Percentiles rank a stretch among this genome's conserved stretches.
Evolutionary conservation across 2,797 vertebrate genomes (phyloP).

Genomic region (Diglossa cyanea): DNA sequence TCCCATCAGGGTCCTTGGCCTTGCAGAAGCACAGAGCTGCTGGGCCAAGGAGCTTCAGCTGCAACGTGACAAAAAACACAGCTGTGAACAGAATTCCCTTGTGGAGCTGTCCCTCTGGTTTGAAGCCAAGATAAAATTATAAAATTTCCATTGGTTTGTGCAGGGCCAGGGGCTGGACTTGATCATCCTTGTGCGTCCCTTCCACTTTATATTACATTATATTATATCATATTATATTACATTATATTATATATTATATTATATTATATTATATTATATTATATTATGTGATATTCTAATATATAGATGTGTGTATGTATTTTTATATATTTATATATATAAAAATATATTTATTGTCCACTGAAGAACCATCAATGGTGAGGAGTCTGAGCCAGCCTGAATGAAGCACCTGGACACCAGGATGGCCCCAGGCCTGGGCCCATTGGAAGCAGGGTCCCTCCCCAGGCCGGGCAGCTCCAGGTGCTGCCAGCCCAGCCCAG

Average conservation of each 20-base stretch:
- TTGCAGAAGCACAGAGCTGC: background rate
- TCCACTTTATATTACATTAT: background rate
- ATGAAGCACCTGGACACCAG: background rate
- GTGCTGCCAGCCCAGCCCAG: background rate
- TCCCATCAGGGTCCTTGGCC: background rate
- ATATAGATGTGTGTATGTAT: too few species aligned
- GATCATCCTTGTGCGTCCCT: background rate
- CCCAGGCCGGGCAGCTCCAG: background rate
- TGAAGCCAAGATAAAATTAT: background rate
- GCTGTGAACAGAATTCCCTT: background rate
- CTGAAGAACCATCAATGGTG: background rate
- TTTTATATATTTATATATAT: too few species aligned
- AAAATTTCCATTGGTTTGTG: background rate
- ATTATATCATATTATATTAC: too few species aligned
- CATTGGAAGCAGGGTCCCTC: background rate
- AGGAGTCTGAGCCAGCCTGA: background rate
- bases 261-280: too few species aligned
- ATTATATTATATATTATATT: too few species aligned
- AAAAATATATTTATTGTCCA: background rate
- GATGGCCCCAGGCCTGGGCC: fast-evolving
- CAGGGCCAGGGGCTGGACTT: background rate
- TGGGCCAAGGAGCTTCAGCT: background rate
- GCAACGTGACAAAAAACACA: background rate
- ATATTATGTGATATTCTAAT: background rate
- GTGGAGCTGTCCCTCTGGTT: background rate